A percentile compares a stretch with the other conserved stretches of the same genome.
Conservation (phyloP, 2,888 invertebrate species). For the Drosophila emarginata region DNA sequence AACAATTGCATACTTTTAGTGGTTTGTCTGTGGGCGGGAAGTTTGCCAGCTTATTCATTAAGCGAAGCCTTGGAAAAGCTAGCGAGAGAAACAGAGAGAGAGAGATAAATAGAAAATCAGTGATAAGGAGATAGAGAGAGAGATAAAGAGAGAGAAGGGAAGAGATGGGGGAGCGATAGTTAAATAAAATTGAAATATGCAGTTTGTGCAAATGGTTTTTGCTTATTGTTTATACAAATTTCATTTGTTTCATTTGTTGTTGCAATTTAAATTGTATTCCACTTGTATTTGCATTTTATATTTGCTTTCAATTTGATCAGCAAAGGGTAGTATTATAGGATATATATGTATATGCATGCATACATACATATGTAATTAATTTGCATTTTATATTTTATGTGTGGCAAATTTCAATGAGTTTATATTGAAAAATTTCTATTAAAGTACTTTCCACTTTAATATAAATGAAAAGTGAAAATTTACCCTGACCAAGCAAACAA, state of each 20-base stretch:
- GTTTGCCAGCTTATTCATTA: not conserved
- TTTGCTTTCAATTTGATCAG: slow-evolving; percentile 3
- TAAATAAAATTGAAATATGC: slow-evolving; percentile 3
- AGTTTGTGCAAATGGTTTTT: not conserved
- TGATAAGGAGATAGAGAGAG: not conserved
- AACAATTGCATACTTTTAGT: not conserved
- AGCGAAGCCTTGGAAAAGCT: not conserved
- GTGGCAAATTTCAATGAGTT: not conserved
- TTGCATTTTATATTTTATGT: not conserved
- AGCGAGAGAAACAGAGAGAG: too few relatives aligned
- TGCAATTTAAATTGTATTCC: slow-evolving; percentile 1
- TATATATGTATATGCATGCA: not conserved
- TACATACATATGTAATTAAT: not conserved
- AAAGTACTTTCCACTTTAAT: not conserved
- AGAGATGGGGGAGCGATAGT: not conserved
- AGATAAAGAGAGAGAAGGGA: not conserved
- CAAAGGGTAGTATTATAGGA: not conserved
- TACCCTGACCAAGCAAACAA: not conserved
- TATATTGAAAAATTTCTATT: not conserved
- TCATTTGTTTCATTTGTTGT: slow-evolving; percentile 3
- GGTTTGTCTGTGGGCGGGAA: not conserved
- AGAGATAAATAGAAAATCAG: not conserved
- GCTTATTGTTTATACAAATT: slow-evolving; percentile 2
- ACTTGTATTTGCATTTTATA: not conserved
- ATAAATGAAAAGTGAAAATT: not conserved